Evolutionary conservation across 92 coral and sea anemone genomes (phyloP).

Genomic region (Parazoanthus swiftii): DNA sequence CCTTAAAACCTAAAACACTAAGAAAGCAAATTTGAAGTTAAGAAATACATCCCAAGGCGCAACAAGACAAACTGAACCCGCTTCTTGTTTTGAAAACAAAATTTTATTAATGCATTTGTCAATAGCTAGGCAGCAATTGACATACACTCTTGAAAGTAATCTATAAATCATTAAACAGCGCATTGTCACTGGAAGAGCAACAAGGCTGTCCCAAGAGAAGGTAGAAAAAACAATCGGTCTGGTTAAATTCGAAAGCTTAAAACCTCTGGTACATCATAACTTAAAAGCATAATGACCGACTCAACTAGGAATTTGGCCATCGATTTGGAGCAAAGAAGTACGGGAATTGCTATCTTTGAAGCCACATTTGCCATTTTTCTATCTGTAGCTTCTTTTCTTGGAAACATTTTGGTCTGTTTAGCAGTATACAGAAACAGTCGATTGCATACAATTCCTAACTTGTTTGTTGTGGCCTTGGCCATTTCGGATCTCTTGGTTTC

Average conservation of each 20-base stretch:
- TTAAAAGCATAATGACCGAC: neutral
- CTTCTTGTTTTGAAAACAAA: neutral
- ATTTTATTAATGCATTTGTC: neutral
- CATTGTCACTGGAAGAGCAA: neutral
- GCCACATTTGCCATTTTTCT: neutral
- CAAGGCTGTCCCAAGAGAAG: neutral
- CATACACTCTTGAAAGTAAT: neutral
- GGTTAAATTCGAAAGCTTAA: too few species aligned
- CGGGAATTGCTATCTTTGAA: conserved; percentile 2
- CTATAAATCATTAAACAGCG: neutral
- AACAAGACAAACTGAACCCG: neutral
- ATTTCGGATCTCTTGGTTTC: conserved; percentile 30
- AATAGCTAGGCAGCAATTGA: neutral
- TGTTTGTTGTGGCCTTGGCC: conserved; percentile 35
- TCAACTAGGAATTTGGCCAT: neutral
- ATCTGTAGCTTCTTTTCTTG: neutral
- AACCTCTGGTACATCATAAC: too few species aligned
- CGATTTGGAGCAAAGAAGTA: conserved; percentile 9
- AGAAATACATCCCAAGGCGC: neutral
- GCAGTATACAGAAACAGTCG: conserved; percentile 23
- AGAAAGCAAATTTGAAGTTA: neutral
- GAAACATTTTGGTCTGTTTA: conserved; percentile 33
- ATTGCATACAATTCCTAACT: conserved; percentile 33
- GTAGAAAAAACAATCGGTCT: too few species aligned
- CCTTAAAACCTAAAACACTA: too few species aligned